Percentiles rank a stretch among this genome's conserved stretches.
Conservation (phyloP, 2,888 invertebrate genomes). For the Bombyx huttoni region DNA sequence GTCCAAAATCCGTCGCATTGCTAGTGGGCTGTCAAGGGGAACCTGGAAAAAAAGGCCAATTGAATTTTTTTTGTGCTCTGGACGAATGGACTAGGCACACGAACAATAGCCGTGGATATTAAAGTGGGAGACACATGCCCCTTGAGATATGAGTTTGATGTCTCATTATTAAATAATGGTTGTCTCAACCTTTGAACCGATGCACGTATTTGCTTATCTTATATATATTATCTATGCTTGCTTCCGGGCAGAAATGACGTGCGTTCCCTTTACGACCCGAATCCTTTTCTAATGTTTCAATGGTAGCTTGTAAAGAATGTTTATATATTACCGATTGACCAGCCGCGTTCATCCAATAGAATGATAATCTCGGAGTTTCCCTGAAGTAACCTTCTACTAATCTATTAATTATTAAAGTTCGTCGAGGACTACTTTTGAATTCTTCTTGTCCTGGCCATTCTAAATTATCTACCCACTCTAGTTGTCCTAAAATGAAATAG, state of each 20-base stretch:
- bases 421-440: conserved; percentile 71
- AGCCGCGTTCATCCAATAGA: conserved; percentile 84
- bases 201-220: no score
- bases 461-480: conserved; percentile 81
- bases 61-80: no score
- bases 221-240: no score
- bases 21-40: conserved; percentile 78
- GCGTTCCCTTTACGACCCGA: no score
- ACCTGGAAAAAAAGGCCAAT: conserved; percentile 43
- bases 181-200: no score
- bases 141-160: no score
- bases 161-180: no score
- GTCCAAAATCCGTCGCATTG: conserved; percentile 74
- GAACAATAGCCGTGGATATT: no score
- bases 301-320: not conserved
- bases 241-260: no score
- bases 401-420: conserved; percentile 68
- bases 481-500: conserved; percentile 66
- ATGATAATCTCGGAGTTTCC: conserved; percentile 73
- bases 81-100: no score
- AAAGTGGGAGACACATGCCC: no score
- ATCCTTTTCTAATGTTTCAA: no score
- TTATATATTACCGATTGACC: conserved; percentile 79
- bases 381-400: conserved; percentile 81
- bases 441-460: conserved; percentile 72